phyloP scores from a whole-genome alignment of 2,113 vertebrate genomes.

The Catharus minimus region DNA sequence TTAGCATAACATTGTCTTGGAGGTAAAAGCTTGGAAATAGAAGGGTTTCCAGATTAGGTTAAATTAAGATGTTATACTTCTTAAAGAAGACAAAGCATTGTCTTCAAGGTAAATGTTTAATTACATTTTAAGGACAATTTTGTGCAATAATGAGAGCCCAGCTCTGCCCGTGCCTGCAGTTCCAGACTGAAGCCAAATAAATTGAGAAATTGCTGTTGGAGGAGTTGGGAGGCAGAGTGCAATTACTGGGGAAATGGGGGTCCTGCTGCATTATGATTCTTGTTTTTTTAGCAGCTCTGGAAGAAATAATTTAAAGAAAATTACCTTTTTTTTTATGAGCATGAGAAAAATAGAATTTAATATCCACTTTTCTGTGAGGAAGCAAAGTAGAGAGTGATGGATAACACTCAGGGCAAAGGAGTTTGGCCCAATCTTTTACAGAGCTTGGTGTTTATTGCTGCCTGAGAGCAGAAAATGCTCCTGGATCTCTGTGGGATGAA shows the following conservation, averaged over 20 bases:
- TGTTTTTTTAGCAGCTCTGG: conserved; percentile 39
- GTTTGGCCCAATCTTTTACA: conserved; percentile 43
- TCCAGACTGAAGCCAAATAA: background rate
- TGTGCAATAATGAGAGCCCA: background rate
- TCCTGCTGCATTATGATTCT: background rate
- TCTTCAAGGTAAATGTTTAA: conserved; percentile 51
- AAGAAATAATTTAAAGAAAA: conserved; percentile 51
- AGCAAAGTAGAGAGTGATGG: background rate
- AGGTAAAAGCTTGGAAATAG: conserved; percentile 16
- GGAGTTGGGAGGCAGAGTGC: conserved; percentile 19
- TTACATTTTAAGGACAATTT: conserved; percentile 46
- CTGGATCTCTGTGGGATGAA: background rate
- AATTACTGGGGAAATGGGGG: conserved; percentile 22
- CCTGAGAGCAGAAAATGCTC: background rate
- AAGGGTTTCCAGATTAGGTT: conserved; percentile 27
- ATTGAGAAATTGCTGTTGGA: conserved; percentile 19
- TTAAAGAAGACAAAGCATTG: conserved; percentile 26
- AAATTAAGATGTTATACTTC: conserved; percentile 42
- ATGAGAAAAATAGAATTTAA: conserved; percentile 35
- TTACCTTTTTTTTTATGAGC: conserved; percentile 4
- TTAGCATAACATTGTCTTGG: background rate
- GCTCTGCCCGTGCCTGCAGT: background rate
- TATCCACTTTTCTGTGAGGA: conserved; percentile 41
- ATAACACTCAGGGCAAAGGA: conserved; percentile 29
- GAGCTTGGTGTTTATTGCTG: background rate